Base-by-base conservation (phyloP, 2,113 vertebrate species). In the Polypterus bichir region DNA sequence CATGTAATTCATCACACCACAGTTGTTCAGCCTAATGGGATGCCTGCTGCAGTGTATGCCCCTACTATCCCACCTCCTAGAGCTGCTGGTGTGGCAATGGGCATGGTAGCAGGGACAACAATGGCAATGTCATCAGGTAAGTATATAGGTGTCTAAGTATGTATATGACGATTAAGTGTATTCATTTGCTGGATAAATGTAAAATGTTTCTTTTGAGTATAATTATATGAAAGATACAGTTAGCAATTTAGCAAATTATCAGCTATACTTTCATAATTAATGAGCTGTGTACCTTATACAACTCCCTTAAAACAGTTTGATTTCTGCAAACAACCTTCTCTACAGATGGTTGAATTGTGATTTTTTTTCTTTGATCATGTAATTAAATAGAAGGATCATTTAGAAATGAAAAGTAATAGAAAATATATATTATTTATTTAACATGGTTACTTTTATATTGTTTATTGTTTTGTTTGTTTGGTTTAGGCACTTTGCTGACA, bases 1-100 rank as follows among this genome's bases (percentile, higher is more conserved):
- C 95, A 97, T 57, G 94, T 99, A 81, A 99, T 99, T 70, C 96
- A 99, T 78, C 96, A 99, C 82, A 99, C 96, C 68, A 99, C 96
- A 1, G 96, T 99, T 79, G 96, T 99, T 73, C 96, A 99, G 81
- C 95, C 96, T 11, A 99, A 99, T 0, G 96, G 96, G 72, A 92
- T 98, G 92, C 94, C 95, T 4, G 91, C 94, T 0, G 88, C 94
- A 0, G 91, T 98, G 89, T 99, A 96, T 58, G 90, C 94, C 65
- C 91, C 91, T 6, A 81, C 83, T 0, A 86, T 97, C 63, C 85
- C 81, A 0, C 81, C 85, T 0, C 86, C 86, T 0, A 83, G 93
- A 67, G 89, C 80, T 56, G 95, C 84, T 0, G 91, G 94, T 2
- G 86, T 98, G 44, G 75, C 94, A 66, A 93, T 98, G 96, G 96